These are phyloP conservation scores for Nemotelus nigrinus DNA, from an alignment of 2,888 invertebrate species.

Conservation along the genomic window DNA sequence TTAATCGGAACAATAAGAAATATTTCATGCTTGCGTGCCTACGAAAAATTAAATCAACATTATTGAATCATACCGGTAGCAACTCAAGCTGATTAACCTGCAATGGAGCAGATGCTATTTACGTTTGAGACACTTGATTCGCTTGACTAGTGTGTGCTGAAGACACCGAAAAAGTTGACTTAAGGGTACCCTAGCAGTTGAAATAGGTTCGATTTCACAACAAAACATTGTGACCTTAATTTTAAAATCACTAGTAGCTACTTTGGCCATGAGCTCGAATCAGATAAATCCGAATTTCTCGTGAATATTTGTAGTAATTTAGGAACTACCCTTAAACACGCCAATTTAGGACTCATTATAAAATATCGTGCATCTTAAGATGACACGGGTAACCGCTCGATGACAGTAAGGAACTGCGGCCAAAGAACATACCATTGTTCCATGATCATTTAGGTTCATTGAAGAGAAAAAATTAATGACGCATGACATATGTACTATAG, in stretches of 20 bases:
- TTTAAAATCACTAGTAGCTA: no score
- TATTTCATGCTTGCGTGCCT: not conserved
- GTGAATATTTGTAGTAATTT: no score
- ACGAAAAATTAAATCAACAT: not conserved
- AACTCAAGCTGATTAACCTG: conserved; percentile 1
- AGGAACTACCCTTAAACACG: no score
- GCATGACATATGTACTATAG: not conserved
- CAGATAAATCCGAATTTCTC: no score
- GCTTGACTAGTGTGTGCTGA: not conserved
- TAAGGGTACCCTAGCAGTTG: no score
- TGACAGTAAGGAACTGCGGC: not conserved
- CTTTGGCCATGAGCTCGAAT: no score
- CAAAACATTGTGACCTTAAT: no score
- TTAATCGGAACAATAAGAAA: conserved; percentile 13
- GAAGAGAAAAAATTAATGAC: conserved; percentile 17
- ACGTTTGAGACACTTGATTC: not conserved
- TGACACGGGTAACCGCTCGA: not conserved
- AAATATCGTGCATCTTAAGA: conserved; percentile 9
- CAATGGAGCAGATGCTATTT: not conserved
- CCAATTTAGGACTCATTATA: not conserved
- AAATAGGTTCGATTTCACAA: no score
- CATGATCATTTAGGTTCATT: conserved; percentile 3
- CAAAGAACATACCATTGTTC: conserved; percentile 21
- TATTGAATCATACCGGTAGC: conserved; percentile 19
- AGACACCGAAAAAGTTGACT: not conserved